Base-by-base conservation (phyloP, 1,140 invertebrate species). In the Drosophila tropicalis region DNA sequence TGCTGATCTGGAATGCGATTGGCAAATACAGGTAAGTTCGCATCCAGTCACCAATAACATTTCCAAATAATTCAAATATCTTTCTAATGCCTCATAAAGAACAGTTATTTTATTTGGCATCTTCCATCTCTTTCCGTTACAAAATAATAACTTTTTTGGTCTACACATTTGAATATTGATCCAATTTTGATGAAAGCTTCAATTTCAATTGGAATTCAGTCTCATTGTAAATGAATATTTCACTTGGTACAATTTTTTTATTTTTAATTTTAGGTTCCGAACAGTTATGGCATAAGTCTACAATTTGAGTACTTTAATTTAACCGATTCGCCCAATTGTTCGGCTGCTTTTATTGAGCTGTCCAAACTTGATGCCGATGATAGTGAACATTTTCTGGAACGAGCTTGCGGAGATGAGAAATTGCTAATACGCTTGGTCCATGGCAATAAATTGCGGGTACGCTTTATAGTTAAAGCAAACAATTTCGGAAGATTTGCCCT, bases 1-100 rank as follows among this genome's bases (percentile, higher is more conserved):
- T 97, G 96, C 84, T 80, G 94, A 94, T 74, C 92, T 95, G 0
- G 95, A 96, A 81, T 98, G 97, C 90, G 93, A 94, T 58, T 98
- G 97, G 95, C 95, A 93, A 70, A 96, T 99, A 64, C 93, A 94
- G 6, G 95, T 73, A 29, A 12, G 64, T 47, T 9, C 6, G 32
- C 6, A 7, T 1, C 29, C 2, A 29, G 29, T 29, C 29, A 29
- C 29, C 5, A 5, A 29, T 29, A 25, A 25, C 22, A 4, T 25
- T 25, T 25, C 3, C 22, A 25, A 2, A 25, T 4, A 6, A 29
- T 29, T 29, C 0, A 29, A 5, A 29, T 29, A 5, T 29, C 5
- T 29, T 29, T 29, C 29, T 6, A 29, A 29, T 29, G 29, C 29
- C 29, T 29, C 1, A 5, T 3, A 25, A 25, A 25, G 4, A 3